A percentile compares a stretch with the other conserved stretches of the same genome.
These are phyloP conservation scores for Aplysia californica DNA, from an alignment of 1,140 invertebrate species.

Conservation along the genomic window DNA sequence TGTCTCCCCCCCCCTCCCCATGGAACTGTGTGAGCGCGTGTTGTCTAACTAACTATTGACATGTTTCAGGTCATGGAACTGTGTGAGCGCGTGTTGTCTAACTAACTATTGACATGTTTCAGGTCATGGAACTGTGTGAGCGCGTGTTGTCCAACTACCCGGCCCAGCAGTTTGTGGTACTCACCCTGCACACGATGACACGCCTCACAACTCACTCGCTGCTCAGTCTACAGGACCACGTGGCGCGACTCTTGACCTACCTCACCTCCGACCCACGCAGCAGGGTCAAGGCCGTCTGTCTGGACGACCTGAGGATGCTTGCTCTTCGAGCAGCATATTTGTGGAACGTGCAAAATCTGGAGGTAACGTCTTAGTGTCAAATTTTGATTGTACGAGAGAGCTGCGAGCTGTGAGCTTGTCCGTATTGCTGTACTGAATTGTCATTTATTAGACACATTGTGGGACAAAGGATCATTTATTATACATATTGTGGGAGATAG, in stretches of 20 bases:
- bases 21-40: slow-evolving; percentile 82
- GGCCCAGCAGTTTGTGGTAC: slow-evolving; percentile 81
- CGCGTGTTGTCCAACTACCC: slow-evolving; percentile 88
- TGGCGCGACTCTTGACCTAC: slow-evolving; percentile 72
- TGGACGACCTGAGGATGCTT: slow-evolving; percentile 80
- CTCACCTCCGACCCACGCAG: slow-evolving; percentile 76
- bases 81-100: slow-evolving; percentile 84
- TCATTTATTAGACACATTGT: too few relatives aligned
- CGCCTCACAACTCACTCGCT: slow-evolving; percentile 89
- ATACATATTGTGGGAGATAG: too few relatives aligned
- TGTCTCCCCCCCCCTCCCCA: too few relatives aligned
- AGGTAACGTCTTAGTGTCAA: slow-evolving; percentile 56
- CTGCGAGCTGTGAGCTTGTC: too few relatives aligned
- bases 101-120: slow-evolving; percentile 84
- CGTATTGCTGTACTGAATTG: too few relatives aligned
- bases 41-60: slow-evolving; percentile 89
- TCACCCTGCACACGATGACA: slow-evolving; percentile 88
- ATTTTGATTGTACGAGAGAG: too few relatives aligned
- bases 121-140: slow-evolving; percentile 81
- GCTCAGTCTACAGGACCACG: slow-evolving; percentile 87
- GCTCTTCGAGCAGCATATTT: slow-evolving; percentile 80
- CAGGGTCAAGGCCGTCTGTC: slow-evolving; percentile 79
- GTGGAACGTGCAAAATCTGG: slow-evolving; percentile 80
- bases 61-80: slow-evolving; percentile 77
- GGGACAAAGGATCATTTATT: too few relatives aligned